A percentile compares a stretch with the other conserved stretches of the same genome.
phyloP scores from a whole-genome alignment of 1,140 invertebrate genomes.

The Papilio helenus region DNA sequence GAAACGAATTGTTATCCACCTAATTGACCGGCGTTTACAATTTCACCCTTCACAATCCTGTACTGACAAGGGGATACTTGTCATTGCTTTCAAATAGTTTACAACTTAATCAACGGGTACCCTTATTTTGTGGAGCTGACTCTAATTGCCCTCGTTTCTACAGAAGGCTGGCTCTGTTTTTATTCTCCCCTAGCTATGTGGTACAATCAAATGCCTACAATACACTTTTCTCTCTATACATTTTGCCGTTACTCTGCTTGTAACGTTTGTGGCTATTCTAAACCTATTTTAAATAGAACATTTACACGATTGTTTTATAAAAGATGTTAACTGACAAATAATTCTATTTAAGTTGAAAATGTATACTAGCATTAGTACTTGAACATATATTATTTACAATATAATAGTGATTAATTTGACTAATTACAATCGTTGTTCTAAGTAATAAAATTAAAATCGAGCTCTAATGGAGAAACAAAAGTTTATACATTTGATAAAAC shows the following conservation, averaged over 20 bases:
- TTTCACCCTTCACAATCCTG: conserved; percentile 32
- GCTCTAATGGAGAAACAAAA: background rate
- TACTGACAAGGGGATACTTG: conserved; percentile 41
- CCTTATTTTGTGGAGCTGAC: conserved; percentile 46
- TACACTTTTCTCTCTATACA: conserved; percentile 32
- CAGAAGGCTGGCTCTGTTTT: conserved; percentile 31
- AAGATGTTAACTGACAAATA: background rate
- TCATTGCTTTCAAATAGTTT: conserved; percentile 46
- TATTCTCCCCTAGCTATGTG: conserved; percentile 31
- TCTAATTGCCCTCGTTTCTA: conserved; percentile 43
- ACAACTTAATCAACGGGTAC: conserved; percentile 47
- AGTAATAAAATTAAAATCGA: background rate
- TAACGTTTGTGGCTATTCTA: conserved; percentile 14
- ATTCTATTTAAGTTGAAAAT: too few species aligned
- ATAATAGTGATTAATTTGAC: too few species aligned
- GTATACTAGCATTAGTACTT: too few species aligned
- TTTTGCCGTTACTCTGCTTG: background rate
- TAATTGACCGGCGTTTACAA: conserved; percentile 35
- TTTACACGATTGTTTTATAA: background rate
- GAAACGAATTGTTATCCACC: conserved; percentile 1
- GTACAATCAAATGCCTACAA: conserved; percentile 36
- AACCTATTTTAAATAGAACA: background rate
- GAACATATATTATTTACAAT: too few species aligned
- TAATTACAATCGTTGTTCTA: background rate
- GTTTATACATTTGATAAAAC: background rate